A percentile compares a stretch with the other conserved stretches of the same genome.
These are phyloP conservation scores for Caenorhabditis tropicalis DNA, from an alignment of 1,140 invertebrate genomes.

Conservation along the genomic window DNA sequence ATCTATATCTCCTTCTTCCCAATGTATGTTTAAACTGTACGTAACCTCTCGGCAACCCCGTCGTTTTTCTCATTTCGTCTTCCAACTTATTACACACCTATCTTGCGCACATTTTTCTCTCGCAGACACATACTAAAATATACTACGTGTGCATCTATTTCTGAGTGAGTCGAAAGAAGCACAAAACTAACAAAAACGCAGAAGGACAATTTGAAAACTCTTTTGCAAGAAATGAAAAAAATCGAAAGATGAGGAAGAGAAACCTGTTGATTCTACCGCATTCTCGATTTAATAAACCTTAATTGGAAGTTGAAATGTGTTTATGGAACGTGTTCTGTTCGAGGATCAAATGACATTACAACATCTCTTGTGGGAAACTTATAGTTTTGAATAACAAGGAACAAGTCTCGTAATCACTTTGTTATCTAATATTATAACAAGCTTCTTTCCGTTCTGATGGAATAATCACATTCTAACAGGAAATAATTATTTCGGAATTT, in stretches of 20 bases:
- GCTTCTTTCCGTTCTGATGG: no score
- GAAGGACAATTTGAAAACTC: no score
- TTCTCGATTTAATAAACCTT: neutral
- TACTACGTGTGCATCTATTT: neutral
- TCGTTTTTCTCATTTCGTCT: neutral
- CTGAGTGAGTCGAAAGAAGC: neutral
- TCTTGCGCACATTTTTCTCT: neutral
- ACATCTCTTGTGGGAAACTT: neutral
- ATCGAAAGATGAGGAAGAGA: neutral
- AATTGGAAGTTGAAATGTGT: neutral
- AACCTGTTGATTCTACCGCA: neutral
- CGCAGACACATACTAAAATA: neutral
- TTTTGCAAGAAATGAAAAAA: neutral
- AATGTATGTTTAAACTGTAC: constrained; percentile 42
- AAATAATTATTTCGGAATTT: neutral
- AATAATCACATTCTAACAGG: no score
- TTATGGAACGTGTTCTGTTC: neutral
- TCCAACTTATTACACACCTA: neutral
- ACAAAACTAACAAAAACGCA: constrained; percentile 2
- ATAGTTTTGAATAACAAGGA: neutral
- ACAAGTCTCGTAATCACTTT: neutral
- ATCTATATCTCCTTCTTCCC: constrained; percentile 22
- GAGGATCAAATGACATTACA: neutral
- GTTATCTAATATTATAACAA: no score
- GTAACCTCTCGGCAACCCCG: neutral